Evolutionary conservation across 2,888 invertebrate genomes (phyloP).

Genomic region (Hymenopus coronatus): DNA sequence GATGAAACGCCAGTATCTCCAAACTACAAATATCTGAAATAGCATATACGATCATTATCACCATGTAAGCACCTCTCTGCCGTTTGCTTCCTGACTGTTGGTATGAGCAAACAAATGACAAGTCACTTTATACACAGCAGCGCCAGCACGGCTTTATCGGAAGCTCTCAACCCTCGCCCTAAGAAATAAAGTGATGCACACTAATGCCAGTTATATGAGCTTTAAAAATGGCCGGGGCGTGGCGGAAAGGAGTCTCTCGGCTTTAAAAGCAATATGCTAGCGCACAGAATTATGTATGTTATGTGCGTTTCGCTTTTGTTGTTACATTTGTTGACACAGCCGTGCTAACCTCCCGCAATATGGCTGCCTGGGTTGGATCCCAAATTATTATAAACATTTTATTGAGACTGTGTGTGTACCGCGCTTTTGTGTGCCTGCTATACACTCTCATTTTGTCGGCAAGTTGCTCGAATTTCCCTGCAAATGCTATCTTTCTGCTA

Average conservation of each 20-base stretch:
- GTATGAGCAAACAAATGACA: not conserved
- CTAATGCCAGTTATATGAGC: not conserved
- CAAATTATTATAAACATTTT: not conserved
- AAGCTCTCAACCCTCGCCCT: not conserved
- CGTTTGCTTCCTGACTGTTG: not conserved
- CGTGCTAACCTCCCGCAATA: not conserved
- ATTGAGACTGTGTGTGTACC: not conserved
- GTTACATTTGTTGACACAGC: not conserved
- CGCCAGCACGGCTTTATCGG: not conserved
- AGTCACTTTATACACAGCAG: not conserved
- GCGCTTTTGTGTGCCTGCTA: not conserved
- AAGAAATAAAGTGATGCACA: not conserved
- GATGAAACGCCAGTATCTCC: too few relatives aligned
- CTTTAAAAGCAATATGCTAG: not conserved
- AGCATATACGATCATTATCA: not conserved
- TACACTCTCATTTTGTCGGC: not conserved
- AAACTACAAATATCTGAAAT: not conserved
- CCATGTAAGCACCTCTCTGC: not conserved
- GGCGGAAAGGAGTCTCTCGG: not conserved
- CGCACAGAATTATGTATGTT: not conserved
- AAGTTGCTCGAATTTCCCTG: not conserved
- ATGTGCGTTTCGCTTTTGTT: not conserved
- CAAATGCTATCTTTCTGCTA: not conserved
- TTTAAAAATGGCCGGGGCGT: not conserved
- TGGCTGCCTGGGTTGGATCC: not conserved